phyloP scores from a whole-genome alignment of 2,113 vertebrate genomes.

The Acinonyx jubatus region DNA sequence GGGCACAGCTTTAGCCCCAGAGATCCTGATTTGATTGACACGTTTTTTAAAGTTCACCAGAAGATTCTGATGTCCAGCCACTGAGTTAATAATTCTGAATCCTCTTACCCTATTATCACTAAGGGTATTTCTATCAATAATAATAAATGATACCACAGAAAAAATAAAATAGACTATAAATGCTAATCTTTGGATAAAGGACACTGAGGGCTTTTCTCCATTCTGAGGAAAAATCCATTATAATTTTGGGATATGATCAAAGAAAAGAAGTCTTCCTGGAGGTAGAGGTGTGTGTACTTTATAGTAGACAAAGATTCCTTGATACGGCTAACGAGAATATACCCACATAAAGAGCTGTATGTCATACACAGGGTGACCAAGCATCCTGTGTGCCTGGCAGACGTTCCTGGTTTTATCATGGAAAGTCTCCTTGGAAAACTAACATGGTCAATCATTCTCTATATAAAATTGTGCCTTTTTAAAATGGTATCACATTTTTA shows the following conservation, averaged over 20 bases:
- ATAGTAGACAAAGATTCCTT: too few species aligned
- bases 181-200: neutral
- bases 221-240: neutral
- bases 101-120: neutral
- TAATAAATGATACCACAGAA: neutral
- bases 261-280: neutral
- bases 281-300: neutral
- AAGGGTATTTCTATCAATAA: neutral
- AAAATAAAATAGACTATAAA: neutral
- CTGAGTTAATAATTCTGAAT: neutral
- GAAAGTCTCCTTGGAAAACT: neutral
- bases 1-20: fast-evolving
- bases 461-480: neutral
- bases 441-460: fast-evolving
- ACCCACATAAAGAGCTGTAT: fast-evolving
- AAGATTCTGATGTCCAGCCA: neutral
- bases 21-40: neutral
- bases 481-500: neutral
- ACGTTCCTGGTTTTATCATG: neutral
- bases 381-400: neutral
- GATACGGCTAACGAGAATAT: neutral
- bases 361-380: fast-evolving
- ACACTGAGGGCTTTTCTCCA: neutral
- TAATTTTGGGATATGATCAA: neutral
- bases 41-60: neutral